These are phyloP conservation scores for Aldrovandia affinis DNA, from an alignment of 2,797 vertebrate species.

Conservation along the genomic window DNA sequence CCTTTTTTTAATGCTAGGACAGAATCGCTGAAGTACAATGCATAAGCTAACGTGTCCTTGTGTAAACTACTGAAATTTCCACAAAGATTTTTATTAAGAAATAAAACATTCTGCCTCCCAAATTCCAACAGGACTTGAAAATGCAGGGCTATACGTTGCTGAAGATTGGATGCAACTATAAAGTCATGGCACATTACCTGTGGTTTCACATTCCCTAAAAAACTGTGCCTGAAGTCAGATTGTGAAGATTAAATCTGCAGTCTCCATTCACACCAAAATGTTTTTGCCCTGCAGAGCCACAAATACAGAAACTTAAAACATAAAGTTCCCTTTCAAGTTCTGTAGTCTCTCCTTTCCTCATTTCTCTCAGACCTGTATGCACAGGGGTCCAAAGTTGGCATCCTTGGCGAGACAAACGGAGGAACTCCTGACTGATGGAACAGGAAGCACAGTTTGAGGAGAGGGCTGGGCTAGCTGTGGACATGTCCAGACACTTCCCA, in stretches of 20 bases:
- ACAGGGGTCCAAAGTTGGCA: not conserved
- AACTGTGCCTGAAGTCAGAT: not conserved
- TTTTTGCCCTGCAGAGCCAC: not conserved
- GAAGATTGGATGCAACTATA: not conserved
- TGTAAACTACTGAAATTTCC: not conserved
- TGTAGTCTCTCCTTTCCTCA: not conserved
- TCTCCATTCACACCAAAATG: not conserved
- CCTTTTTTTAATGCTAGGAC: too few relatives aligned
- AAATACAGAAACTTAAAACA: not conserved
- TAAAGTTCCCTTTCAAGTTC: not conserved
- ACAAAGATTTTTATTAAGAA: not conserved
- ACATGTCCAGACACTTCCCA: not conserved
- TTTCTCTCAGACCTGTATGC: not conserved
- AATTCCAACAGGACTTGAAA: not conserved
- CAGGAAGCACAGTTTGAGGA: conserved; percentile 7
- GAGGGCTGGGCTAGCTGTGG: not conserved
- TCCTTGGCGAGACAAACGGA: conserved; percentile 12
- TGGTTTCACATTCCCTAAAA: not conserved
- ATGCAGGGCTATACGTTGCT: not conserved
- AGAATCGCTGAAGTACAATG: too few relatives aligned
- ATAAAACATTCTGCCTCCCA: too few relatives aligned
- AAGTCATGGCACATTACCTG: not conserved
- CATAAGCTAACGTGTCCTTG: too few relatives aligned
- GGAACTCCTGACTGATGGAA: conserved; percentile 18
- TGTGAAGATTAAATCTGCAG: not conserved